phyloP scores from a whole-genome alignment of 2,113 vertebrate genomes.

The Mesoclemmys tuberculata region DNA sequence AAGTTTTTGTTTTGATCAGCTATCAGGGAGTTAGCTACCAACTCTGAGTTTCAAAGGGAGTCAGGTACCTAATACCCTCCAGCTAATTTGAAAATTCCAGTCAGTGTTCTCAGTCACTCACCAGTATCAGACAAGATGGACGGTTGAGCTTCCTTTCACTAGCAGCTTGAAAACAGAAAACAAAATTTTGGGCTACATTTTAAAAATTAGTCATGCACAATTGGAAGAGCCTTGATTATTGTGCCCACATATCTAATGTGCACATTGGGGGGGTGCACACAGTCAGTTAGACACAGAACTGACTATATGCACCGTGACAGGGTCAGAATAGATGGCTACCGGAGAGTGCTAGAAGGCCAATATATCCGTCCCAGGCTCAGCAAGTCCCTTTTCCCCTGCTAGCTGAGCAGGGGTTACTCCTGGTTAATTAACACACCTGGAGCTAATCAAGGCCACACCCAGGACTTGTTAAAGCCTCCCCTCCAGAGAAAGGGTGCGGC shows the following conservation, averaged over 20 bases:
- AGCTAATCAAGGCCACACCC: too few species aligned
- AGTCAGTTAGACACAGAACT: background rate
- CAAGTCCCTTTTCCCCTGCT: too few species aligned
- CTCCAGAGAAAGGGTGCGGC: too few species aligned
- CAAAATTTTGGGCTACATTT: background rate
- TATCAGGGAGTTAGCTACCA: rapidly evolving
- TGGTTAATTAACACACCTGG: too few species aligned
- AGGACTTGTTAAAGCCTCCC: too few species aligned
- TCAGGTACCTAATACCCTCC: background rate
- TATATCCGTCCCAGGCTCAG: too few species aligned
- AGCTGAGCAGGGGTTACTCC: too few species aligned
- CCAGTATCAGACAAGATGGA: background rate
- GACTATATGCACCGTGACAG: background rate
- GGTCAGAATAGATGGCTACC: too few species aligned
- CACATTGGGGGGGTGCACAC: rapidly evolving
- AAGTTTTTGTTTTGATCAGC: background rate
- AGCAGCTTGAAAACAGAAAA: background rate
- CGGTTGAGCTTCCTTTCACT: rapidly evolving
- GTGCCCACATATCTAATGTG: background rate
- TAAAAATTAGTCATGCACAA: background rate
- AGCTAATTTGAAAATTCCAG: background rate
- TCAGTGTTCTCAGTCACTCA: background rate
- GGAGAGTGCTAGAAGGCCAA: too few species aligned
- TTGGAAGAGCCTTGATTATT: background rate
- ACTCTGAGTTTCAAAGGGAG: background rate